Evolutionary conservation across 92 coral and sea anemone species (phyloP), one percentile per base, ranked within the genome.

Genomic region (Phymanthus crucifer): DNA sequence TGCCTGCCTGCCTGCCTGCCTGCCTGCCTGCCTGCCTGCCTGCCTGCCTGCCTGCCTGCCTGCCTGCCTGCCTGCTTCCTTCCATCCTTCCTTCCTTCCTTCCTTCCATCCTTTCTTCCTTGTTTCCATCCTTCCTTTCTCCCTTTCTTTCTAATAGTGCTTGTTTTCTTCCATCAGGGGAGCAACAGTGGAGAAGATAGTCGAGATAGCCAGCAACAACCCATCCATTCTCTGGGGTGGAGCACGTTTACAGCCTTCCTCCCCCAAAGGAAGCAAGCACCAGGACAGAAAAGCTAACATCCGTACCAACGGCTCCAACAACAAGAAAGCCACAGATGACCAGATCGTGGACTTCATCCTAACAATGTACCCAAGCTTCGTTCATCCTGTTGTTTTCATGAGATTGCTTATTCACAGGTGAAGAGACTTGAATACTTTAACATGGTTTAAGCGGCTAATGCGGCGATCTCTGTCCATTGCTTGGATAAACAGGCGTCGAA

Each of bases 181-280:
- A 2, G 97, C 93, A 6, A 90, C 87, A 33, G 76, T 90, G 19
- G 97, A 92, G 78, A 90, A 89, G 58, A 79, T 94, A 5, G 94
- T 95, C 26, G 93, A 91, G 66, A 90, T 93, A 32, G 74, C 89
- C 56, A 90, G 93, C 17, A 88, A 93, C 83, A 91, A 90, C 57
- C 93, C 98, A 1, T 83, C 91, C 6, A 75, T 91, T 6, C 75
- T 95, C 61, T 95, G 98, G 98, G 98, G 98, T n/a, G 98, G 98
- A 3, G 77, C 88, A 10, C 81, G 72, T 24, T 88, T 95, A 40
- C 94, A 88, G 26, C 76, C 86, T 3, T 84, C 94, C 50, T 90
- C 98, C 36, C 90, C 92, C 13, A 79, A 87, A 48, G 94, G 88
- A 19, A 85, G 90, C 71, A 68, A 83, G 45, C 75, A 40, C n/a